A percentile compares a stretch with the other conserved stretches of the same genome.
Evolutionary conservation across 2,113 vertebrate species (phyloP).

Genomic region (Dasyurus viverrinus): DNA sequence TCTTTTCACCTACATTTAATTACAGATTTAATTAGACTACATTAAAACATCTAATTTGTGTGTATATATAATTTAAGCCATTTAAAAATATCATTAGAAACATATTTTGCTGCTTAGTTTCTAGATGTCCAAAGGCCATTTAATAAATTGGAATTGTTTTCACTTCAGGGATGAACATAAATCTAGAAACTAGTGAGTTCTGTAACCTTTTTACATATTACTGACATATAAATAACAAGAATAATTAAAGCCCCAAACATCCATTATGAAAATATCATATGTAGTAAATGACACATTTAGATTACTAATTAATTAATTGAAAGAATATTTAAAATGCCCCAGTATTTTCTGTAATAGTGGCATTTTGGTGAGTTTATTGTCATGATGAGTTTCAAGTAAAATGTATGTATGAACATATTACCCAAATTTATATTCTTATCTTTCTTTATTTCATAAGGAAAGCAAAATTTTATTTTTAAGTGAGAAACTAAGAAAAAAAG

Average conservation of each 20-base stretch:
- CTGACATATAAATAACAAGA: neutral
- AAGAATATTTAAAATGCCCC: neutral
- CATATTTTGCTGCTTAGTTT: slow-evolving; percentile 8
- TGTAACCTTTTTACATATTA: neutral
- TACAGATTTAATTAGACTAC: slow-evolving; percentile 35
- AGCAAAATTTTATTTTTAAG: neutral
- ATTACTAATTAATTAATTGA: slow-evolving; percentile 34
- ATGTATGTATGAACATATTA: neutral
- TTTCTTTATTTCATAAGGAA: neutral
- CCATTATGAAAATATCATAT: neutral
- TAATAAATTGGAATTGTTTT: slow-evolving; percentile 37
- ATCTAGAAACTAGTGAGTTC: neutral
- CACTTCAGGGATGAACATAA: slow-evolving; percentile 7
- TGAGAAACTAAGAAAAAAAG: neutral
- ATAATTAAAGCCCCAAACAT: slow-evolving; percentile 4
- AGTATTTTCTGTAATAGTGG: neutral
- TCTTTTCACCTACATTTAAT: slow-evolving; percentile 5
- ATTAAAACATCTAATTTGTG: slow-evolving; percentile 4
- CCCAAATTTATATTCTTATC: slow-evolving; percentile 30
- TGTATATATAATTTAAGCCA: slow-evolving; percentile 15
- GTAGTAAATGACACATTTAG: neutral
- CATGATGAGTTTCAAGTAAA: slow-evolving; percentile 5
- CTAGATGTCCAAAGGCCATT: slow-evolving; percentile 30
- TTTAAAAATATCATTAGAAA: slow-evolving; percentile 48
- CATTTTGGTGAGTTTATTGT: neutral